Evolutionary conservation across 2,888 invertebrate species (phyloP).

Genomic region (Athalia rosae): DNA sequence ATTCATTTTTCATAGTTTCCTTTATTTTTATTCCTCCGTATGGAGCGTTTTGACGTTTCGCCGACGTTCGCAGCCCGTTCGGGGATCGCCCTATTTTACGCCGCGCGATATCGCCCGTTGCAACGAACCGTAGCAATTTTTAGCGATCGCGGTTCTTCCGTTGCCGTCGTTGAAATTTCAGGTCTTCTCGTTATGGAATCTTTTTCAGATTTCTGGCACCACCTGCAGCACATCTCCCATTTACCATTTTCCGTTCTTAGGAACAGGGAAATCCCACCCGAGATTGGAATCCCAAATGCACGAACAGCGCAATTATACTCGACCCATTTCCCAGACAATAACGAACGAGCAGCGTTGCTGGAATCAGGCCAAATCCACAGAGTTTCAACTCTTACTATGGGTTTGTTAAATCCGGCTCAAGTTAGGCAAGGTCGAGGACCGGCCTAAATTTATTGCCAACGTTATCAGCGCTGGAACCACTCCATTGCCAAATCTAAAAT

Average conservation of each 20-base stretch:
- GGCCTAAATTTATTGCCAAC: slow-evolving; percentile 51
- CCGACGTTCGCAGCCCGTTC: too few relatives aligned
- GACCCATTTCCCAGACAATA: slow-evolving; percentile 71
- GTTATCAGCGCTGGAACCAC: slow-evolving; percentile 22
- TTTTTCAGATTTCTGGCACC: not conserved
- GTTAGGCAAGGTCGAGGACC: slow-evolving; percentile 65
- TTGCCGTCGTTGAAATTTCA: too few relatives aligned
- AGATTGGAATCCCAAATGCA: slow-evolving; percentile 57
- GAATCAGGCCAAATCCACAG: slow-evolving; percentile 67
- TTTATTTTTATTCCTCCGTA: not conserved
- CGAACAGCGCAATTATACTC: slow-evolving; percentile 66
- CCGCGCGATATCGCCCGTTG: too few relatives aligned
- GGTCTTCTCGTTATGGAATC: too few relatives aligned
- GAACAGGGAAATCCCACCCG: slow-evolving; percentile 44
- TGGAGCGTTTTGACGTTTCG: too few relatives aligned
- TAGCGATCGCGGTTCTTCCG: too few relatives aligned
- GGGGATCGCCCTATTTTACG: too few relatives aligned
- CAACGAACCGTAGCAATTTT: too few relatives aligned
- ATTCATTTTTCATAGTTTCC: slow-evolving; percentile 11
- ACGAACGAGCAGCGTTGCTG: slow-evolving; percentile 65
- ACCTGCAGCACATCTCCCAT: slow-evolving; percentile 28
- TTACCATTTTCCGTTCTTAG: slow-evolving; percentile 32
- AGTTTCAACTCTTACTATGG: slow-evolving; percentile 58
- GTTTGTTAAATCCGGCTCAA: slow-evolving; percentile 69
- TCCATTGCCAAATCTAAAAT: slow-evolving; percentile 11